Evolutionary conservation across 1,140 invertebrate genomes (phyloP).

Genomic region (Bombus consobrinus): DNA sequence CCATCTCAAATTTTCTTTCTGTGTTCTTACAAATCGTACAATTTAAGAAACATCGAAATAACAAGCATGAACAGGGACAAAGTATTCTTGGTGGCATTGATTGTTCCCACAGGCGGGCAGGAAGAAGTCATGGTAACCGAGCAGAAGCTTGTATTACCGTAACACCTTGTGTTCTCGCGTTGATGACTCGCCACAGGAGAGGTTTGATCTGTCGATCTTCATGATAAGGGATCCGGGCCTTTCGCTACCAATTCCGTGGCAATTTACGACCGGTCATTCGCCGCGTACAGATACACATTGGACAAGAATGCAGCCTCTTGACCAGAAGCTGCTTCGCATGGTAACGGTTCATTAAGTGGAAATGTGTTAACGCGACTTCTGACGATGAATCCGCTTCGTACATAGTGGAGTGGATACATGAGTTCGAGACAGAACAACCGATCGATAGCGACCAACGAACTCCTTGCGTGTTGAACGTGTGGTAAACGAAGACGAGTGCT

Average conservation of each 20-base stretch:
- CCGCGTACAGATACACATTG: conserved; percentile 23
- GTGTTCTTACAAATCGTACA: background rate
- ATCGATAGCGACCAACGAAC: background rate
- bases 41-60: background rate
- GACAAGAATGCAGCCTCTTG: conserved; percentile 52
- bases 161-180: conserved; percentile 21
- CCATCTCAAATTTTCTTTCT: background rate
- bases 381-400: conserved; percentile 37
- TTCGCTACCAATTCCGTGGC: conserved; percentile 48
- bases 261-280: conserved; percentile 53
- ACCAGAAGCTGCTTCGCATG: conserved; percentile 61
- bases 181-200: conserved; percentile 18
- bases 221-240: conserved; percentile 36
- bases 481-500: background rate
- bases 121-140: background rate
- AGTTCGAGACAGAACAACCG: conserved; percentile 4
- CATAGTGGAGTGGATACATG: background rate
- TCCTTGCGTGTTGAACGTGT: background rate
- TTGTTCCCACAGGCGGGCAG: background rate
- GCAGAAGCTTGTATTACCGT: conserved; percentile 18
- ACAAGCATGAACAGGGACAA: background rate
- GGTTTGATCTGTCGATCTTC: conserved; percentile 23
- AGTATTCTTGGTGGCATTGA: too few relatives aligned
- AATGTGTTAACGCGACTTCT: conserved; percentile 74
- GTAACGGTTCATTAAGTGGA: conserved; percentile 75